phyloP scores from a whole-genome alignment of 2,888 invertebrate species.

The Cerastis rubricosa region DNA sequence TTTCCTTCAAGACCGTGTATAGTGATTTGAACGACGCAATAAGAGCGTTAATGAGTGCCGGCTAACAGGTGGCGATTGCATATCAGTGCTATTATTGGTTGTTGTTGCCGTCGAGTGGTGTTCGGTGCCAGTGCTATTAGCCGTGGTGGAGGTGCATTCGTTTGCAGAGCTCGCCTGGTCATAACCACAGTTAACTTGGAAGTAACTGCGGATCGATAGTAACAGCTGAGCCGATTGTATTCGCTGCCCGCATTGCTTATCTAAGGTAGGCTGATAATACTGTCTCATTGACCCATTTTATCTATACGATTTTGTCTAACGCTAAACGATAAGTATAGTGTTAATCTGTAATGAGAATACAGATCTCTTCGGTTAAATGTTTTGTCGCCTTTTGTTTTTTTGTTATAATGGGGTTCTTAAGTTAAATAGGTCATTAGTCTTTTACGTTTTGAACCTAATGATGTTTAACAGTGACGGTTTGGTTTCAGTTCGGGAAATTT shows the following conservation, averaged over 20 bases:
- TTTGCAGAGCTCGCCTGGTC: constrained; percentile 69
- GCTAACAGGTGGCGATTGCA: constrained; percentile 83
- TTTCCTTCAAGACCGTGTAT: constrained; percentile 45
- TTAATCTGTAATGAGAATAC: constrained; percentile 12
- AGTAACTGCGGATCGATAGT: constrained; percentile 82
- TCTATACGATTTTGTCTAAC: constrained; percentile 51
- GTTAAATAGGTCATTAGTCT: constrained; percentile 47
- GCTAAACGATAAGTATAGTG: constrained; percentile 13
- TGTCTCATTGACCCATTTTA: constrained; percentile 73
- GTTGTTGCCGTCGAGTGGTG: constrained; percentile 76
- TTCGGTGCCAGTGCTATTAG: constrained; percentile 79
- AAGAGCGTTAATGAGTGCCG: constrained; percentile 63
- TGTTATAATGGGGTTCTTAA: constrained; percentile 35
- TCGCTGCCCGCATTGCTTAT: constrained; percentile 77
- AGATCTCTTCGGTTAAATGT: not conserved
- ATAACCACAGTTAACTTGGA: constrained; percentile 67
- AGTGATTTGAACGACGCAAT: constrained; percentile 65
- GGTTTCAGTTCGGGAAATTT: constrained; percentile 9
- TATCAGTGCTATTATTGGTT: constrained; percentile 82
- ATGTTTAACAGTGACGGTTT: constrained; percentile 4
- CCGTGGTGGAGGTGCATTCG: constrained; percentile 77
- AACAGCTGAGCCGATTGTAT: constrained; percentile 84
- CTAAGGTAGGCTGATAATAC: constrained; percentile 79
- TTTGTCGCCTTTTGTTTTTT: constrained; percentile 20
- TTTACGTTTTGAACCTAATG: not conserved